Evolutionary conservation across 2,888 invertebrate genomes (phyloP).

Genomic region (Bellardia bayeri): DNA sequence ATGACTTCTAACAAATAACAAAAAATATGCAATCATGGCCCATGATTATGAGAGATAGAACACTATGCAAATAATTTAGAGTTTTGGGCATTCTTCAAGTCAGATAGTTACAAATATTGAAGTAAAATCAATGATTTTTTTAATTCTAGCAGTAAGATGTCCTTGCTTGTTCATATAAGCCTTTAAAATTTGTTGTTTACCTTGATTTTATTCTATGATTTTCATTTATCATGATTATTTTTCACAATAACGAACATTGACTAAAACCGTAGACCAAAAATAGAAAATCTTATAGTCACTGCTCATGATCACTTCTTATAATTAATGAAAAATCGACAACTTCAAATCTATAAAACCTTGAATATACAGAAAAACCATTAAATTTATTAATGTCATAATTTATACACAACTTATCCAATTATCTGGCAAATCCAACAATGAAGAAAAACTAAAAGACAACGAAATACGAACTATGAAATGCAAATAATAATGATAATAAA

Average conservation of each 20-base stretch:
- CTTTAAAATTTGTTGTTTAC: background rate
- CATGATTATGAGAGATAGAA: too few species aligned
- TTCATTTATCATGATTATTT: background rate
- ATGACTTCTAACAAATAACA: too few species aligned
- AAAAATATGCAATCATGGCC: too few species aligned
- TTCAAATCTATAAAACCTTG: background rate
- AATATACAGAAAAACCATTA: conserved; percentile 1
- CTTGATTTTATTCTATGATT: background rate
- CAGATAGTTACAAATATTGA: too few species aligned
- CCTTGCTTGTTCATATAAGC: background rate
- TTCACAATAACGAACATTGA: background rate
- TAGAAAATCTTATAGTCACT: too few species aligned
- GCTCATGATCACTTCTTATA: too few species aligned
- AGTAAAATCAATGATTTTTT: too few species aligned
- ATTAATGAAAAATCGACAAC: background rate
- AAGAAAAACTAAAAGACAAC: background rate
- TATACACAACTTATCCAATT: conserved; percentile 65
- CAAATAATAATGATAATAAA: background rate
- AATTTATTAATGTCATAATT: conserved; percentile 68
- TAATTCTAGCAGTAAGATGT: too few species aligned
- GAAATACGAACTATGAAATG: background rate
- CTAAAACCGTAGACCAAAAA: background rate
- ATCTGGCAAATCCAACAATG: background rate
- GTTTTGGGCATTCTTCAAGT: too few species aligned
- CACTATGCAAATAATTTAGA: too few species aligned